Percentiles rank a stretch among this genome's conserved stretches.
phyloP scores from a whole-genome alignment of 2,888 invertebrate species.

The Amblyjoppa proteus region DNA sequence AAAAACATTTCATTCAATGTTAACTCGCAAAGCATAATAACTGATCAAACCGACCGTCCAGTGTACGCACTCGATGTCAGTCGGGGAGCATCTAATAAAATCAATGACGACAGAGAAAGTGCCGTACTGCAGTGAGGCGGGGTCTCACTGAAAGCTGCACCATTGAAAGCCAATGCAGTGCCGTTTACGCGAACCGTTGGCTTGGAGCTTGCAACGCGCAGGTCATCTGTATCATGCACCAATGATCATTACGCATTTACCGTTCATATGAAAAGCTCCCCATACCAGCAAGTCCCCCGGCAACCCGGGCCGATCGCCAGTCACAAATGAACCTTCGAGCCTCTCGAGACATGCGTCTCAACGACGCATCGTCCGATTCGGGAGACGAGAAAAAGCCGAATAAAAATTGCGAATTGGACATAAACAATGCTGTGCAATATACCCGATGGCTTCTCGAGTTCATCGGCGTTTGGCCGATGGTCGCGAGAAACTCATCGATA shows the following conservation, averaged over 20 bases:
- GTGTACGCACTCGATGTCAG: not conserved
- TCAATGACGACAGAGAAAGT: not conserved
- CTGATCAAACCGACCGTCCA: too few relatives aligned
- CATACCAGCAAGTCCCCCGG: not conserved
- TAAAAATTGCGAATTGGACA: slow-evolving; percentile 37
- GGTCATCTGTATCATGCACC: not conserved
- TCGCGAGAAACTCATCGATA: slow-evolving; percentile 32
- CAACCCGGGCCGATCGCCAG: not conserved
- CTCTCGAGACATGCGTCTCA: not conserved
- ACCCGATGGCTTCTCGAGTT: slow-evolving; percentile 41
- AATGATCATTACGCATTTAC: too few relatives aligned
- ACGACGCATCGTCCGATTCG: not conserved
- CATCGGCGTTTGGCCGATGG: slow-evolving; percentile 56
- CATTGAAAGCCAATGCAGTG: not conserved
- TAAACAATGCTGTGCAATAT: slow-evolving; percentile 42
- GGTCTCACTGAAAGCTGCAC: not conserved
- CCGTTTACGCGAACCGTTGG: not conserved
- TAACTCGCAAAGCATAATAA: too few relatives aligned
- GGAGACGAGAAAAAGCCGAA: not conserved
- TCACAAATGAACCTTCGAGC: too few relatives aligned
- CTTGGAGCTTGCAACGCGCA: not conserved
- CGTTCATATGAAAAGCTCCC: not conserved
- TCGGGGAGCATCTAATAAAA: not conserved
- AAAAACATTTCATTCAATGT: too few relatives aligned
- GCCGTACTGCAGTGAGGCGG: not conserved